Base-by-base conservation (phyloP, 2,888 invertebrate species). In the Biston betularia region DNA sequence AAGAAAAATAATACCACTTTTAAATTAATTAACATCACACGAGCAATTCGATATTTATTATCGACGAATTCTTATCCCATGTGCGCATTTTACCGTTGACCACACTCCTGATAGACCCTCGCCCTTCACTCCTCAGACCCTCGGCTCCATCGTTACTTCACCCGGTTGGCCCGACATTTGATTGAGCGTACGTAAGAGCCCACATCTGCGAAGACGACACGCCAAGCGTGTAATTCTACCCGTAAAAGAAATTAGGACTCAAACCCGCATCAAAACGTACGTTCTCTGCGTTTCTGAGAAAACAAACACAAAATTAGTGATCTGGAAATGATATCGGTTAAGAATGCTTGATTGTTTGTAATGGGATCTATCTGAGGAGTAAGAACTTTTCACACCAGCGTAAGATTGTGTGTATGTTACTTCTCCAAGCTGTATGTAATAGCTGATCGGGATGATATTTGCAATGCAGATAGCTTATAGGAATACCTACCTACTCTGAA, bases 291-390 rank as follows among this genome's bases (percentile, higher is more conserved):
- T 40, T 49, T 52, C 14, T 58, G 46, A 62, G 68, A 65, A 62
- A 53, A 64, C 49, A 65, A 68, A 64, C 54, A 40, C 53, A 54
- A 60, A 55, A 53, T 44, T 40, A 60, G 42, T 52, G 68, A 53
- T 11, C 53, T 64, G 68, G 56, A 68, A 68, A 15, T 68, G 62
- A 67, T 49, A 44, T 14, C 48, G 62, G 57, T 59, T 44, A 46
- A 45, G 38, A 49, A n/a, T 60, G 42, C 48, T 6, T 58, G 57
- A 62, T 53, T 56, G 50, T 56, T 52, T 52, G 38, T 38, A 15
- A 34, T 52, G 8, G 38, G 40, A 38, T 53, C 14, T 15, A 7
- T 38, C 12, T 50, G 0, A 14, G 48, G 9, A 48, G 10, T 10
- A 15, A 14, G n/a, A 15, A 24, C 24, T 24, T 2, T 2, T 24